Evolutionary conservation across 1,140 invertebrate species (phyloP).

Genomic region (Chelonus insularis): DNA sequence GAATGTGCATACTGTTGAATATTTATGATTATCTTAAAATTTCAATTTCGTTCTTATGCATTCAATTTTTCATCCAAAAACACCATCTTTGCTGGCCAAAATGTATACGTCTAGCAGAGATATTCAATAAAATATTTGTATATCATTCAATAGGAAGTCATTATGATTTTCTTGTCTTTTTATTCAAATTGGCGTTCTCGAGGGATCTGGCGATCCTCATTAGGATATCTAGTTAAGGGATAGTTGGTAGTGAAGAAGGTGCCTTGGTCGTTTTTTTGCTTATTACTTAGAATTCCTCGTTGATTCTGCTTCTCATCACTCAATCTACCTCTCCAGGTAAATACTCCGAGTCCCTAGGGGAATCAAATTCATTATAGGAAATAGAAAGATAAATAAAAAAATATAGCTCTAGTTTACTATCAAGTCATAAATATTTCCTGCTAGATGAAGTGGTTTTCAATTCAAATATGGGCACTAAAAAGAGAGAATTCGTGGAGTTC

Average conservation of each 20-base stretch:
- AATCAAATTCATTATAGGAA: neutral
- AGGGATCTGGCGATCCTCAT: slow-evolving; percentile 7
- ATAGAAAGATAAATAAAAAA: neutral
- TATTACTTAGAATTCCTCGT: neutral
- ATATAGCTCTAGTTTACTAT: neutral
- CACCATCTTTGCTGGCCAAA: too few species aligned
- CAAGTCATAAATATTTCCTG: neutral
- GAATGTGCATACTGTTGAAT: too few species aligned
- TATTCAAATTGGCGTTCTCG: neutral
- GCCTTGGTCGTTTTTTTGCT: neutral
- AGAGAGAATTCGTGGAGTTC: neutral
- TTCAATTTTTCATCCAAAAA: too few species aligned
- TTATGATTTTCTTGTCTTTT: neutral
- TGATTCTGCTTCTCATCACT: neutral
- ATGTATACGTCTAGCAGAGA: too few species aligned
- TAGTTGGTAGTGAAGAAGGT: neutral
- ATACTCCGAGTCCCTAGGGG: neutral
- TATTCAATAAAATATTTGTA: too few species aligned
- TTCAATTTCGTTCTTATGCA: too few species aligned
- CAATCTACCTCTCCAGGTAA: neutral
- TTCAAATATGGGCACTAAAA: neutral
- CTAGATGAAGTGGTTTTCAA: neutral
- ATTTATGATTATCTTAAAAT: too few species aligned
- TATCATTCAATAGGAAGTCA: neutral
- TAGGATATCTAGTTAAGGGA: neutral